Evolutionary conservation across 2,888 invertebrate species (phyloP).

Genomic region (Ophraella communa): DNA sequence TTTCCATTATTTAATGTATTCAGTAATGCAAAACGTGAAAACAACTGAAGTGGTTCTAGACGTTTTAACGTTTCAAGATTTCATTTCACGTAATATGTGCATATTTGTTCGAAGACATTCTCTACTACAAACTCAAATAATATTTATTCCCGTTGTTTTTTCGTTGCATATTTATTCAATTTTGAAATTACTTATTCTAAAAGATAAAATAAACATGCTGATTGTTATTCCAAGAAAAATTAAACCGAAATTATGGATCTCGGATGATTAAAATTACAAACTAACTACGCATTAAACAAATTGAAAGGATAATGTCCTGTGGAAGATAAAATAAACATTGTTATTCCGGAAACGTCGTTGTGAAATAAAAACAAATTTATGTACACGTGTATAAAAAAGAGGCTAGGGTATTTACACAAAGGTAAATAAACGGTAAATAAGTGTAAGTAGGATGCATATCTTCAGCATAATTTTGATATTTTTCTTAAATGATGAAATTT

Average conservation of each 20-base stretch:
- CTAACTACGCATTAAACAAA: background rate
- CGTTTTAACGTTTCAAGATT: background rate
- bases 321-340: background rate
- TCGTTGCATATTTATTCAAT: no score
- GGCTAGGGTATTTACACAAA: background rate
- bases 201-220: no score
- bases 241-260: no score
- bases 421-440: background rate
- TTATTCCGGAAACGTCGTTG: background rate
- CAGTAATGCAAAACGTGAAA: constrained; percentile 23
- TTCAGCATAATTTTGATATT: background rate
- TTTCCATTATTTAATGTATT: constrained; percentile 28
- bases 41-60: constrained; percentile 24
- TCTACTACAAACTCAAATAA: no score
- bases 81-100: background rate
- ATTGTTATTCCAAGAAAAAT: no score
- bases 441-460: background rate
- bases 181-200: no score
- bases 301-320: background rate
- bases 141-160: no score
- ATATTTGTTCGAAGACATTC: no score
- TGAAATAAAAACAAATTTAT: background rate
- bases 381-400: background rate
- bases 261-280: no score
- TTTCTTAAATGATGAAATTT: no score